Evolutionary conservation across 2,888 invertebrate genomes (phyloP), one percentile per base, ranked within the genome.

Genomic region (Ectemnius lituratus): DNA sequence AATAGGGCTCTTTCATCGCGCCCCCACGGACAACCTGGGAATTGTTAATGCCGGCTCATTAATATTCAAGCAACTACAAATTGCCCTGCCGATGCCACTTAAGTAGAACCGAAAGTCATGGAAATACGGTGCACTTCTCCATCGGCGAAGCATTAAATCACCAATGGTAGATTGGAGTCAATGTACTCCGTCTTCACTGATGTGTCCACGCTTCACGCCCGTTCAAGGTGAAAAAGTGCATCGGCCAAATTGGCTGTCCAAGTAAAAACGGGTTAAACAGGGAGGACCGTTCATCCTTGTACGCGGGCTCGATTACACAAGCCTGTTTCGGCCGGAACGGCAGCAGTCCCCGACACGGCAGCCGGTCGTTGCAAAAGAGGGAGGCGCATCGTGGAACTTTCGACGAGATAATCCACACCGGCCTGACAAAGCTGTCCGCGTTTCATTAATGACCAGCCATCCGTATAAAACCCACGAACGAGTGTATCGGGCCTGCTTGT

Each of bases 361-460:
- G 70, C 69, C 20, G 58, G 52, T 58, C 62, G 73, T 65, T 16
- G 71, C 79, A 70, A 78, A 80, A 76, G 81, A 76, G 70, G 61
- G 81, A 76, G 70, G 61, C 45, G 65, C 65, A 65, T 75, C 68
- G 79, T 57, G 49, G 45, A 52, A 67, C 74, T 72, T 74, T 81
- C 82, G 73, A 72, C 83, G 84, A 84, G 79, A 85, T 85, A 86
- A 87, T 87, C 84, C 83, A 47, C 70, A 64, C 75, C 70, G 58
- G 27, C 45, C 80, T 85, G 87, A 87, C 87, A 86, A 87, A 86
- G 84, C 84, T 81, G 81, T 81, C 84, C 75, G 73, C 83, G 81
- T 84, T 87, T 84, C 85, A 80, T 87, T 87, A 85, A 88, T 85
- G 75, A 70, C 65, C 74, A 61, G 63, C 73, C 79, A 73, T 81